Evolutionary conservation across 30 jellyfish, hydroid and myxozoan species (phyloP).

Genomic region (Aurelia coerulea): DNA sequence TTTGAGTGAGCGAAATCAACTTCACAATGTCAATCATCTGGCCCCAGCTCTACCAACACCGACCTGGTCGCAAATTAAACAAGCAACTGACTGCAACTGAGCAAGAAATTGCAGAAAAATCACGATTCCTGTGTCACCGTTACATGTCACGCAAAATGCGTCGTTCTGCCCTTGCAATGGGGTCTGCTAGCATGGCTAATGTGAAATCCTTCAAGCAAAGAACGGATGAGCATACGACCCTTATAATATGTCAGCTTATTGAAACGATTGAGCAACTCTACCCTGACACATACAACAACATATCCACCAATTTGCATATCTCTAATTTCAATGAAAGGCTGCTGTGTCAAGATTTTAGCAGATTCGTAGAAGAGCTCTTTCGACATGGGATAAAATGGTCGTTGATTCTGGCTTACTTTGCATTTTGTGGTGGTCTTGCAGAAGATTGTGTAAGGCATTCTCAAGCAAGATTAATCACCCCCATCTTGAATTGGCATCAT

Average conservation of each 20-base stretch:
- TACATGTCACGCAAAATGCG: constrained; percentile 71
- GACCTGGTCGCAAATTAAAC: constrained; percentile 38
- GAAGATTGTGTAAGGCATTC: constrained; percentile 77
- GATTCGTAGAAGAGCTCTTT: constrained; percentile 66
- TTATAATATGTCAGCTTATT: constrained; percentile 52
- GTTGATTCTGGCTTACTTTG: constrained; percentile 54
- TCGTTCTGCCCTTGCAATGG: constrained; percentile 59
- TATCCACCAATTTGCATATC: constrained; percentile 42
- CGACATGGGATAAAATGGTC: constrained; percentile 70
- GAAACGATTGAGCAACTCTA: constrained; percentile 62
- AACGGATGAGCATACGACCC: constrained; percentile 67
- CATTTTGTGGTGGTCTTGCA: constrained; percentile 76
- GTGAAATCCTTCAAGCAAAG: constrained; percentile 46
- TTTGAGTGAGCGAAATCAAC: too few relatives aligned
- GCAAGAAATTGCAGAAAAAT: constrained; percentile 41
- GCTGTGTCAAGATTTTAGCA: constrained; percentile 64
- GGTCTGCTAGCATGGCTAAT: constrained; percentile 57
- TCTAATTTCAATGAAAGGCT: constrained; percentile 62
- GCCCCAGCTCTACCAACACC: constrained; percentile 64
- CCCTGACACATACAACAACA: constrained; percentile 61
- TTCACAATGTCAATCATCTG: constrained; percentile 45
- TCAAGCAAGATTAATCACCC: constrained; percentile 28
- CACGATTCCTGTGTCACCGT: constrained; percentile 75
- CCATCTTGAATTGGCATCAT: constrained; percentile 63
- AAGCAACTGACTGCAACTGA: constrained; percentile 1